Percentiles rank a stretch among this genome's conserved stretches.
These are phyloP conservation scores for Orthochromis malagaraziensis DNA, from an alignment of 2,113 vertebrate genomes.

Conservation along the genomic window DNA sequence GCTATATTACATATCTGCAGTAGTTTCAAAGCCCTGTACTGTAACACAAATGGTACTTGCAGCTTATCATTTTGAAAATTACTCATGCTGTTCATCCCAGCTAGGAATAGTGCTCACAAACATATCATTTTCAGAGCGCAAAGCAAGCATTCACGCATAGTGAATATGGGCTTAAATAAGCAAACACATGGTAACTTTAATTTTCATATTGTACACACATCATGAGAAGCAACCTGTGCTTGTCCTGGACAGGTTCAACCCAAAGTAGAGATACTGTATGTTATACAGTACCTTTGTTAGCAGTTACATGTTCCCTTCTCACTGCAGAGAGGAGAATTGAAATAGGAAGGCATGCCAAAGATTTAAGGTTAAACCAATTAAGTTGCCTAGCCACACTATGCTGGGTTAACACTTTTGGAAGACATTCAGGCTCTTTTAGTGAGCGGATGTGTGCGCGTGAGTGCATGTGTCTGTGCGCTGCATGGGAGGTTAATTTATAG, in stretches of 20 bases:
- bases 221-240: not conserved
- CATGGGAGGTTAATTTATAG: conserved; percentile 56
- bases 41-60: not conserved
- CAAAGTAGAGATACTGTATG: not conserved
- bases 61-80: not conserved
- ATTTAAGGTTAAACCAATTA: conserved; percentile 65
- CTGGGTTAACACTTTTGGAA: conserved; percentile 20
- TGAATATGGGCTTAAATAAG: not conserved
- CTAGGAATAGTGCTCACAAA: not conserved
- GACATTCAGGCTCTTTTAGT: not conserved
- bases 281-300: not conserved
- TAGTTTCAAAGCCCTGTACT: not conserved
- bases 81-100: not conserved
- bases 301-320: not conserved
- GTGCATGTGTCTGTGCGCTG: not conserved
- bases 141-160: not conserved
- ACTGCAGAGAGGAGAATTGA: not conserved
- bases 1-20: not conserved
- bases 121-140: not conserved
- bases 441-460: not conserved
- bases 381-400: conserved; percentile 38
- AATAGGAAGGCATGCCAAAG: conserved; percentile 36
- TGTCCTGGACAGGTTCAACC: not conserved
- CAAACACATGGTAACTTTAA: not conserved
- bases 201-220: not conserved